Base-by-base conservation (phyloP, 2,797 vertebrate genomes). In the Hippoglossus hippoglossus region DNA sequence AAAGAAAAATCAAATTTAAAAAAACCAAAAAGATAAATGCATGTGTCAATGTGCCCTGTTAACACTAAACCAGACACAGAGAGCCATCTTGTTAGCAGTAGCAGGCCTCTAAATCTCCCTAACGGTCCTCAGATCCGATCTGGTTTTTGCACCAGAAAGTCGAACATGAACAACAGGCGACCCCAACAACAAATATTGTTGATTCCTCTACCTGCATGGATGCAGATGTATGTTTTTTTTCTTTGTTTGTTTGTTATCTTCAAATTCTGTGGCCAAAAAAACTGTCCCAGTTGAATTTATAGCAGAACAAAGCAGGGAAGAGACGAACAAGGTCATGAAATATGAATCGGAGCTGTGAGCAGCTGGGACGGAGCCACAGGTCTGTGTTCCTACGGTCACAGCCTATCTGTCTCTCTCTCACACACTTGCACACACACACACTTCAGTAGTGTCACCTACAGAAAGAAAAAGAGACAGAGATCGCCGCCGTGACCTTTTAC, bases 181-280 rank as follows among this genome's bases (percentile, higher is more conserved):
- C 63, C 66, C 62, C 60, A n/a, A 68, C 83, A 89, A 89, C 83
- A 91, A 90, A 90, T 88, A 86, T 84, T 86, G 87, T 84, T 86
- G 86, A 91, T 81, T 90, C 71, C 50, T 77, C 57, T 66, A 89
- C 75, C 86, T 88, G 84, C 83, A 61, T 36, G 36, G 59, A 81
- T 71, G 86, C 79, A 84, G 85, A 86, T 80, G 65, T 58, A 67
- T 77, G 22, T 54, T 74, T 60, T 21, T 77, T 21, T 54, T 77
- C 56, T 26, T 36, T 41, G 50, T 52, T 22, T 57, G 10, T 74
- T 60, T 52, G 50, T 68, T 73, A 66, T 71, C 15, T 70, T 79
- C 51, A 73, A 79, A 77, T 62, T 83, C 58, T 82, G 41, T 26
- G 53, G 16, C 26, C 72, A 62, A 41, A 41, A 65, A 61, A 75